Percentiles rank a stretch among this genome's conserved stretches.
Conservation (phyloP, 2,113 vertebrate genomes). For the Mormyrus lacerda region DNA sequence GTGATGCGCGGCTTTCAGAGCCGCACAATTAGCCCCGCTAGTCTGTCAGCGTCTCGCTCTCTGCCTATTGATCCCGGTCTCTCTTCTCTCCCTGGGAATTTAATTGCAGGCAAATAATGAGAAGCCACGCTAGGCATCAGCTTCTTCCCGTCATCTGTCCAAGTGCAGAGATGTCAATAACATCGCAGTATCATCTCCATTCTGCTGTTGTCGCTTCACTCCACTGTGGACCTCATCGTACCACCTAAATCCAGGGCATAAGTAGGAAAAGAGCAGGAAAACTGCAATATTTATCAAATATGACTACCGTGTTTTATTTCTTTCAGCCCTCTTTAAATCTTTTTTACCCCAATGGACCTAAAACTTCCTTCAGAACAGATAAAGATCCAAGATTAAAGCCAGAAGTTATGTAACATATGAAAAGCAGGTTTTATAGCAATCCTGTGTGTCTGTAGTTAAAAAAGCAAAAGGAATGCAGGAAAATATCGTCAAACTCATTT, state of each 20-base stretch:
- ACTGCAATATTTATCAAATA: background rate
- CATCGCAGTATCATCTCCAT: constrained; percentile 13
- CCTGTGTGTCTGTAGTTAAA: background rate
- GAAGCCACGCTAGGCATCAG: constrained; percentile 24
- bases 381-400: background rate
- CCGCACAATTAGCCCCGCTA: constrained; percentile 30
- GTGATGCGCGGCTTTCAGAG: constrained; percentile 23
- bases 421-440: background rate
- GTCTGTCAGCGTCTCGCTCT: constrained; percentile 4
- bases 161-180: constrained; percentile 24
- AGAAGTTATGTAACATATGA: background rate
- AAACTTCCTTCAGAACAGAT: background rate
- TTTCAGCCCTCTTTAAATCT: background rate
- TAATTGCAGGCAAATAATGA: constrained; percentile 37
- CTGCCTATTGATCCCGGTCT: constrained; percentile 33
- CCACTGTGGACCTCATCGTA: background rate
- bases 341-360: background rate
- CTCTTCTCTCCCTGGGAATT: constrained; percentile 27
- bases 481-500: background rate
- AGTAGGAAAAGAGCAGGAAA: background rate
- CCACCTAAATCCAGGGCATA: background rate
- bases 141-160: constrained; percentile 9
- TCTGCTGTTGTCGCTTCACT: background rate
- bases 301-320: background rate
- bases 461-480: background rate